Conservation (phyloP, 2,888 invertebrate genomes). For the Agriopis aurantiaria region DNA sequence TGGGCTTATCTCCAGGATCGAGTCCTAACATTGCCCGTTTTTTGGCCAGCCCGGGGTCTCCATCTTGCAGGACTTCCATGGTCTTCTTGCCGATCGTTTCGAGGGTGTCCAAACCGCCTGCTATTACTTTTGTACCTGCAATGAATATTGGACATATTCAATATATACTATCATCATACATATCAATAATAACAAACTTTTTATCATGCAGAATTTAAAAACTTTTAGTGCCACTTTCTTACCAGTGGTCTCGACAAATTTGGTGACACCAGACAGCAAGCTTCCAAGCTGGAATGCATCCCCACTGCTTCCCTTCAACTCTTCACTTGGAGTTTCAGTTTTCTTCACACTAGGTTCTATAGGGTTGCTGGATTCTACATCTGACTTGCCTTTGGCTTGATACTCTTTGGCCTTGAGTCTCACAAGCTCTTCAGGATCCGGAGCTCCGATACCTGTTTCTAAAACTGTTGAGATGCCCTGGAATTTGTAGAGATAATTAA, state of each 20-base stretch:
- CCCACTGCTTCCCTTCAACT: slow-evolving; percentile 46
- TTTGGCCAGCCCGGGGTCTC: slow-evolving; percentile 95
- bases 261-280: slow-evolving; percentile 89
- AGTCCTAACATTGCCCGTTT: slow-evolving; percentile 89
- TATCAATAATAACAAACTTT: too few species aligned
- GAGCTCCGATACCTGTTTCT: slow-evolving; percentile 93
- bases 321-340: slow-evolving; percentile 30
- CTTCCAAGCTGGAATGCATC: slow-evolving; percentile 86
- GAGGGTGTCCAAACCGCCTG: slow-evolving; percentile 94
- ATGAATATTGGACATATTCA: too few species aligned
- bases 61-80: slow-evolving; percentile 96
- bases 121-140: slow-evolving; percentile 90
- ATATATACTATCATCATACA: too few species aligned
- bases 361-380: slow-evolving; percentile 15
- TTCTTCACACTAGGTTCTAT: slow-evolving; percentile 35
- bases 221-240: slow-evolving; percentile 35
- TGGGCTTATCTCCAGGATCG: slow-evolving; percentile 86
- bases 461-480: slow-evolving; percentile 92
- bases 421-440: slow-evolving; percentile 93
- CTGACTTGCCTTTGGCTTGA: slow-evolving; percentile 25
- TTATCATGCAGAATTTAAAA: too few species aligned
- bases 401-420: slow-evolving; percentile 63
- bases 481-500: slow-evolving; percentile 22
- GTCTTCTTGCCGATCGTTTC: slow-evolving; percentile 98
- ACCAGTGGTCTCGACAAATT: slow-evolving; percentile 90